phyloP scores from a whole-genome alignment of 2,888 invertebrate species.

The Eudasyphora cyanicolor region DNA sequence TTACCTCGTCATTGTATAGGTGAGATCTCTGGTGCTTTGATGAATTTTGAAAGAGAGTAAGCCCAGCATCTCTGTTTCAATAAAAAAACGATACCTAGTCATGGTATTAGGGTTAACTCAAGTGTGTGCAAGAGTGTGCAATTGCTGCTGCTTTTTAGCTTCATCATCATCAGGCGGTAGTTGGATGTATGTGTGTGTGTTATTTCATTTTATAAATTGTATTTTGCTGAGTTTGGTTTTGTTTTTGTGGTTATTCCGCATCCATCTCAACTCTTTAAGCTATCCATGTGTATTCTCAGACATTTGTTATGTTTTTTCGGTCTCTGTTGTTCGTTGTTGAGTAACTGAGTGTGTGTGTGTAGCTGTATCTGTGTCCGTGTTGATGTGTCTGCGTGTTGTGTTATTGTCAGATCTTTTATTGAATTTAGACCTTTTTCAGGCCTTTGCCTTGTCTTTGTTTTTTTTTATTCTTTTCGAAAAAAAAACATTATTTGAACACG shows the following conservation, averaged over 20 bases:
- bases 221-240: slow-evolving; percentile 25
- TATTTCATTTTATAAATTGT: slow-evolving; percentile 36
- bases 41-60: slow-evolving; percentile 16
- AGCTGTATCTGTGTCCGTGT: not conserved
- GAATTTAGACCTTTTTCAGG: slow-evolving; percentile 61
- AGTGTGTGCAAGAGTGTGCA: slow-evolving; percentile 34
- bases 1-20: not conserved
- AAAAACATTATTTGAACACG: slow-evolving; percentile 58
- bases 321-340: not conserved
- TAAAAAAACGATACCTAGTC: not conserved
- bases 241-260: slow-evolving; percentile 40
- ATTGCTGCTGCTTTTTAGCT: slow-evolving; percentile 49
- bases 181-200: slow-evolving; percentile 43
- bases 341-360: slow-evolving; percentile 7
- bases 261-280: slow-evolving; percentile 34
- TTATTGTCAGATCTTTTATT: slow-evolving; percentile 61
- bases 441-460: slow-evolving; percentile 57
- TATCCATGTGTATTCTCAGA: slow-evolving; percentile 9
- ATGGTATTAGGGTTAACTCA: not conserved
- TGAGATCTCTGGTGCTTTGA: not conserved
- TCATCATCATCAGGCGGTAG: slow-evolving; percentile 40
- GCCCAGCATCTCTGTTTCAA: slow-evolving; percentile 49
- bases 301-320: slow-evolving; percentile 37
- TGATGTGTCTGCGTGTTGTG: slow-evolving; percentile 45
- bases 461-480: slow-evolving; percentile 27